Base-by-base conservation (phyloP, 1,140 invertebrate species). In the Neuroterus valhalla region DNA sequence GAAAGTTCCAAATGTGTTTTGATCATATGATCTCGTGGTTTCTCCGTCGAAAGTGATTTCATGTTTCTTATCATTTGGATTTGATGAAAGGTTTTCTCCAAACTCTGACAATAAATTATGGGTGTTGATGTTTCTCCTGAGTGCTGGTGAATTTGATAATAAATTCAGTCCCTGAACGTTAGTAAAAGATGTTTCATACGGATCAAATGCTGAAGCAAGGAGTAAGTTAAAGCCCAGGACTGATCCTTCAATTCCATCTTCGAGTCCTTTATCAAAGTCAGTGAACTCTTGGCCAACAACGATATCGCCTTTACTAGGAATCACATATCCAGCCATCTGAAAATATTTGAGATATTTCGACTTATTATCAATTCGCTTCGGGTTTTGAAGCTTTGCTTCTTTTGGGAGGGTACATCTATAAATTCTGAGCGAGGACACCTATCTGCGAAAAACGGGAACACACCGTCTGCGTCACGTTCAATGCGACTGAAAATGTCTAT, bases 141-240 rank as follows among this genome's bases (percentile, higher is more conserved):
- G 31, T 50, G 46, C 31, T 67, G 52, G 46, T 23, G 48, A n/a
- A 70, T 73, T 67, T 81, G 78, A 19, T 66, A 77, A 73, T 72
- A 48, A 44, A 12, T 26, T 8, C 23, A 43, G 3, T 11, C 21
- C 8, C 45, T 44, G 17, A 1, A 3, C 14, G 31, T 15, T 48
- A 42, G 19, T 50, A 38, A 45, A 12, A 1, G 45, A 69, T n/a
- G 2, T 11, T 12, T 26, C 26, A 10, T 46, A 66, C 1, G 19
- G 50, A 15, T 86, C 84, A 80, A 92, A 91, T 6, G 92, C 92
- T 14, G 93, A 92, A 1, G 86, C 85, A 42, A 93, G 78, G 4
- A 94, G 89, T 78, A 94, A 91, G 78, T 93, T 94, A 79, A 93
- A 93, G n/a, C 93, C 93, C 77, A 92, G 91, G 66, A 94, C 90